Conservation (phyloP, 2,113 vertebrate species). For the Mionectes macconnelli region DNA sequence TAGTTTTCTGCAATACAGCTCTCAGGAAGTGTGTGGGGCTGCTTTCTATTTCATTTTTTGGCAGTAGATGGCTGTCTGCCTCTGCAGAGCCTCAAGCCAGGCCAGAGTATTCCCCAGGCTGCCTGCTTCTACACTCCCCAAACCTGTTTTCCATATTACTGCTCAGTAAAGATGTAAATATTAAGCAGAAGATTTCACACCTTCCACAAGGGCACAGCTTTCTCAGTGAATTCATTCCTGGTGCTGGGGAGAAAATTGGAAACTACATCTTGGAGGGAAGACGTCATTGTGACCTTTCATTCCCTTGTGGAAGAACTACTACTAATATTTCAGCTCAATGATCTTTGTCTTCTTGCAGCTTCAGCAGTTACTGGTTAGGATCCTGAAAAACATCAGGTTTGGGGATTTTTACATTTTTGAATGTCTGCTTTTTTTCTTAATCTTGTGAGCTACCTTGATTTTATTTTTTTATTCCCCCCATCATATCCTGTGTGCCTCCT, state of each 20-base stretch:
- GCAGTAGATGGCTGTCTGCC: constrained; percentile 71
- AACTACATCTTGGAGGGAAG: constrained; percentile 58
- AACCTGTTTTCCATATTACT: constrained; percentile 21
- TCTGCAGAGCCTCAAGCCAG: not conserved
- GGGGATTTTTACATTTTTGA: not conserved
- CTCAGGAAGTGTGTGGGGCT: not conserved
- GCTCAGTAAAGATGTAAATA: constrained; percentile 56
- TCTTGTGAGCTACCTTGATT: not conserved
- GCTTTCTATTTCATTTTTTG: not conserved
- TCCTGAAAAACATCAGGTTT: not conserved
- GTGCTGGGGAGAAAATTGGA: constrained; percentile 56
- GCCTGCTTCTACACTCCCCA: not conserved
- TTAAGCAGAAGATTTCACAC: constrained; percentile 60
- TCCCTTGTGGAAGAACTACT: constrained; percentile 45
- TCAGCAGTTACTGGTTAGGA: not conserved
- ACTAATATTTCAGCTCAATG: constrained; percentile 57
- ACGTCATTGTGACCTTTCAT: constrained; percentile 57
- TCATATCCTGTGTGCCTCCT: not conserved
- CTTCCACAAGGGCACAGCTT: constrained; percentile 59
- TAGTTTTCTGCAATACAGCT: not conserved
- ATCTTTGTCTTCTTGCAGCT: constrained; percentile 64
- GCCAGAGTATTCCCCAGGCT: constrained; percentile 22
- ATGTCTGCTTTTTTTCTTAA: not conserved
- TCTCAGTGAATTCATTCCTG: constrained; percentile 42
- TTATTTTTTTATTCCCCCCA: not conserved